Conservation (phyloP, 2,888 invertebrate species). For the Arge pagana region DNA sequence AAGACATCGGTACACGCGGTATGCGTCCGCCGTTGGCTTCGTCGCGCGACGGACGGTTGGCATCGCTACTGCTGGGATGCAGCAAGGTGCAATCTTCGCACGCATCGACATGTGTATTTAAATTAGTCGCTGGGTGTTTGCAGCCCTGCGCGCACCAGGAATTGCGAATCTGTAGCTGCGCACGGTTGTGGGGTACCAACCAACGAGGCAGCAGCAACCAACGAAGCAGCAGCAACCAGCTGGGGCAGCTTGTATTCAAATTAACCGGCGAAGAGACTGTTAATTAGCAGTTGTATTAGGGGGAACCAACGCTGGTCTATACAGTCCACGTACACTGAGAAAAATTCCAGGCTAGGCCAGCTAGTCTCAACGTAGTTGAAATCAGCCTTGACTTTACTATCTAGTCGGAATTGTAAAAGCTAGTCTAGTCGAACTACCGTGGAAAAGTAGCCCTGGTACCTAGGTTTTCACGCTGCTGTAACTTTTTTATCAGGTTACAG, state of each 20-base stretch:
- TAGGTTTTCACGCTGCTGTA: too few relatives aligned
- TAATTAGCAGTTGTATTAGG: conserved; percentile 44
- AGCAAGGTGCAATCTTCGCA: conserved; percentile 52
- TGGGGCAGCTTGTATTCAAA: conserved; percentile 46
- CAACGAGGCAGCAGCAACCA: not conserved
- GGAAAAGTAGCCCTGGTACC: too few relatives aligned
- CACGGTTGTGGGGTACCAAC: too few relatives aligned
- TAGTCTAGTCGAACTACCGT: too few relatives aligned
- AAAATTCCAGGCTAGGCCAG: too few relatives aligned
- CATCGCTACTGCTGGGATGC: conserved; percentile 22
- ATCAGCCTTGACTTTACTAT: too few relatives aligned
- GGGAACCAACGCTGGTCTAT: too few relatives aligned
- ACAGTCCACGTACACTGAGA: too few relatives aligned
- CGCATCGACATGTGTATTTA: conserved; percentile 58
- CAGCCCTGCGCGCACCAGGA: conserved; percentile 33
- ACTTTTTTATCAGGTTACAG: too few relatives aligned
- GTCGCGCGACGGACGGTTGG: conserved; percentile 28
- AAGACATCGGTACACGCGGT: not conserved
- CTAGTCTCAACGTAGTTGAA: too few relatives aligned
- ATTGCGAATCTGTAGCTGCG: conserved; percentile 21
- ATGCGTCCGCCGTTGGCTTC: not conserved
- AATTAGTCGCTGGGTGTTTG: conserved; percentile 54
- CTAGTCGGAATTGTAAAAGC: too few relatives aligned
- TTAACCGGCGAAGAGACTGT: conserved; percentile 52
- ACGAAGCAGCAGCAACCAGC: conserved; percentile 12